Base-by-base conservation (phyloP, 2,888 invertebrate species). In the Actias luna region DNA sequence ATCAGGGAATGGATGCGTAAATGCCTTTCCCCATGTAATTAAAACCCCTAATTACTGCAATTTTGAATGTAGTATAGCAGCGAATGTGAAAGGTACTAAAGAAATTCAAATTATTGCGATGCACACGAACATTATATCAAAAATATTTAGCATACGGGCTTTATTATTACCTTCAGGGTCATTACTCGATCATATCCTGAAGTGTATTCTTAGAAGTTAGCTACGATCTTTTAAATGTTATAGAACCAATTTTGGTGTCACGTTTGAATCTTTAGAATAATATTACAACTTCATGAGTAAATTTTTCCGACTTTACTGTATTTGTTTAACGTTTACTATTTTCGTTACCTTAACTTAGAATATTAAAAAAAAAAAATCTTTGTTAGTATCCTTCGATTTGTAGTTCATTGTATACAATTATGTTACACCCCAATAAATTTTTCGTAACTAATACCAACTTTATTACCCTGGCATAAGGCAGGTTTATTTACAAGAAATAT, bases 311-410 rank as follows among this genome's bases (percentile, higher is more conserved):
- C 16, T 39, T 16, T 39, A 39, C 36, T 16, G 22, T n/a, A n/a
- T 46, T 46, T 22, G 22, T 22, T 22, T 42, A 16, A 5, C 42
- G 2, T 25, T 12, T 12, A 25, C 22, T 50, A 22, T 50, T 22
- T 50, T 50, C 25, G 46, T 50, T 50, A 42, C n/a, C n/a, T 42
- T 42, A n/a, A 42, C 18, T 42, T 42, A 50, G 22, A 25, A 42
- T 25, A 50, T 50, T 50, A 22, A 46, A 27, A 27, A 52, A 29
- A 52, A 1, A 16, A 29, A 29, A 18, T 55, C 5, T 25, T 52
- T n/a, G 5, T n/a, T n/a, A n/a, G 12, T 52, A 29, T 55, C 7
- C 27, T 14, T 16, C 12, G n/a, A 5, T 29, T 16, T 16, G 7
- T 16, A n/a, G 29, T 27, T 55, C 12, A n/a, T 27, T 55, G 7